A percentile compares a stretch with the other conserved stretches of the same genome.
These are phyloP conservation scores for Helicoverpa zea DNA, from an alignment of 1,140 invertebrate genomes.

Conservation along the genomic window DNA sequence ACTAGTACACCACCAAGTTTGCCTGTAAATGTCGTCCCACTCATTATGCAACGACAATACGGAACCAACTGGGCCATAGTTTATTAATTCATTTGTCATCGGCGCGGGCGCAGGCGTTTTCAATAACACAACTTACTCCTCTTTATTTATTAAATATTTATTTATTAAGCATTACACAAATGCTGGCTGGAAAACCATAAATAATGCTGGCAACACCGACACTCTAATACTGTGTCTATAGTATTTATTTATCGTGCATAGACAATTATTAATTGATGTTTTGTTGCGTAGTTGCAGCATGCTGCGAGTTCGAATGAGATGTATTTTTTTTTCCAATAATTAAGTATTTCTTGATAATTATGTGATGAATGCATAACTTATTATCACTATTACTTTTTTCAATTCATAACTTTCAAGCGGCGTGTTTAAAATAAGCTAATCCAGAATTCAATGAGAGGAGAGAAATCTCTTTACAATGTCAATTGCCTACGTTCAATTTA, in stretches of 20 bases:
- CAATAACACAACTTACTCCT: constrained; percentile 43
- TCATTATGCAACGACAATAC: constrained; percentile 20
- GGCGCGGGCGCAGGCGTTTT: constrained; percentile 51
- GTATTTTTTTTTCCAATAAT: constrained; percentile 31
- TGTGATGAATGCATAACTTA: constrained; percentile 10
- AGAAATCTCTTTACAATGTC: too few relatives aligned
- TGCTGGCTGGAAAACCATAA: constrained; percentile 40
- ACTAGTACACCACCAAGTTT: neutral
- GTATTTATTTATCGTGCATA: constrained; percentile 53
- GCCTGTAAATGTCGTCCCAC: constrained; percentile 3
- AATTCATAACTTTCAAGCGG: neutral
- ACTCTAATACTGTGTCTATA: constrained; percentile 48
- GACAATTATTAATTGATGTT: constrained; percentile 49
- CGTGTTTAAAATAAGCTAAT: neutral
- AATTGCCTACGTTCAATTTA: too few relatives aligned
- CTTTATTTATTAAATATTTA: constrained; percentile 49
- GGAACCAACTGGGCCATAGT: constrained; percentile 16
- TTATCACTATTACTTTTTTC: neutral
- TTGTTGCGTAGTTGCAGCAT: constrained; percentile 31
- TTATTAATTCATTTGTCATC: constrained; percentile 60
- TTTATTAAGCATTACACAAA: constrained; percentile 52
- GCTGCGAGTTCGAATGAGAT: constrained; percentile 31
- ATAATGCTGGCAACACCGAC: constrained; percentile 49
- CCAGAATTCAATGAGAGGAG: too few relatives aligned
- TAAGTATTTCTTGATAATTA: constrained; percentile 18